Evolutionary conservation across 2,888 invertebrate species (phyloP), one percentile per base, ranked within the genome.

Genomic region (Fragum sueziense): DNA sequence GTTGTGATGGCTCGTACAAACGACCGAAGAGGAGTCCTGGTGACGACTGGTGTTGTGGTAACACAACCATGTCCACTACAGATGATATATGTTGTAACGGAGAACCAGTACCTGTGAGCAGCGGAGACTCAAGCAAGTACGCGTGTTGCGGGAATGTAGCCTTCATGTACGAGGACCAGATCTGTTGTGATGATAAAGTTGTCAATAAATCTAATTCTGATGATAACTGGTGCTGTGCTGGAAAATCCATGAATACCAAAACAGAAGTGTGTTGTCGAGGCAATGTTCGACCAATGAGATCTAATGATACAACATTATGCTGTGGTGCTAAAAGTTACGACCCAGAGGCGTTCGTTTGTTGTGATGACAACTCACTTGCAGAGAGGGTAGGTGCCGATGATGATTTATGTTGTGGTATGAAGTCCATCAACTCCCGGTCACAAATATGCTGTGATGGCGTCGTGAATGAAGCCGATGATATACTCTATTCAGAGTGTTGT

Each of bases 41-140:
- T 22, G 81, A 81, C 41, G 76, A 81, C 33, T 72, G 81, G 62
- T 81, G 81, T 37, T 81, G 81, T 41, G 81, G 81, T 7, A 68
- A 75, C 29, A 78, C 78, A n/a, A 78, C 81, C 11, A 72, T 81
- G 70, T 65, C 78, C 52, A 65, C 81, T 3, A 65, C 70, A 51
- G 59, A 62, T 34, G 75, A 81, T 57, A 72, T 81, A n/a, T 81
- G 81, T 31, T 81, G 81, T 67, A 70, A 75, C 41, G 81, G 78
- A 37, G 37, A 33, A 22, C 80, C 80, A 6, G 59, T 71, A 47
- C 14, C 47, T n/a, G 34, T 51, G 0, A 52, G 41, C 9, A 62
- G 57, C 31, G 78, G 75, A 33, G 52, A 72, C 17, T 41, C 65
- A 22, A 17, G 7, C 2, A 41, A 65, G 7, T 75, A 61, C 51